Evolutionary conservation across 2,797 vertebrate genomes (phyloP).

Genomic region (Rhabdomys pumilio): DNA sequence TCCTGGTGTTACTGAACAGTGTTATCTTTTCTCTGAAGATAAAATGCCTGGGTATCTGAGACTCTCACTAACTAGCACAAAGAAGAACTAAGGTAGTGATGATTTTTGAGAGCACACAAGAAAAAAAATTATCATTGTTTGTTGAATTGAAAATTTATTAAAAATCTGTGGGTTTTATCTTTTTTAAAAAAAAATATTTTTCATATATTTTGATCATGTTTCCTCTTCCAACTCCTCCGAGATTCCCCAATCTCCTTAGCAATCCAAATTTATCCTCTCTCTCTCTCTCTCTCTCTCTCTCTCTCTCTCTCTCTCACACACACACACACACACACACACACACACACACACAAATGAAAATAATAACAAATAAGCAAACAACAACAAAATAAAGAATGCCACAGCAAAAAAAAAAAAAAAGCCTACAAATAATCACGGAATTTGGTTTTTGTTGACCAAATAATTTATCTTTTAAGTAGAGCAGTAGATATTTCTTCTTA

Average conservation of each 20-base stretch:
- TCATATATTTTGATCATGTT: background rate
- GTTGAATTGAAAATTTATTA: background rate
- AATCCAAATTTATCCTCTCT: background rate
- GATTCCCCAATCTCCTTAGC: background rate
- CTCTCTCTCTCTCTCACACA: background rate
- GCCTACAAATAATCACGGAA: background rate
- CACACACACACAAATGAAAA: background rate
- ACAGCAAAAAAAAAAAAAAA: background rate
- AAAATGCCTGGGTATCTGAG: background rate
- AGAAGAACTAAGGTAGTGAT: background rate
- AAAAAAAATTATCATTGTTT: background rate
- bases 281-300: background rate
- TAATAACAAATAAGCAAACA: background rate
- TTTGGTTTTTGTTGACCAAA: background rate
- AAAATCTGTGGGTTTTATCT: background rate
- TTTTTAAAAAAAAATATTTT: background rate
- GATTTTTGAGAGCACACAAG: background rate
- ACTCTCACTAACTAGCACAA: background rate
- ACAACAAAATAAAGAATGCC: background rate
- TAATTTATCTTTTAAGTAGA: constrained; percentile 38
- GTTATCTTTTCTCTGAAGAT: constrained; percentile 5
- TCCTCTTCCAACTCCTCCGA: background rate
- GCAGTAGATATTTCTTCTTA: background rate
- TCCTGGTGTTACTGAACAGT: background rate
- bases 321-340: background rate